Conservation (phyloP, 2,113 vertebrate species). For the Lepisosteus osseus region DNA sequence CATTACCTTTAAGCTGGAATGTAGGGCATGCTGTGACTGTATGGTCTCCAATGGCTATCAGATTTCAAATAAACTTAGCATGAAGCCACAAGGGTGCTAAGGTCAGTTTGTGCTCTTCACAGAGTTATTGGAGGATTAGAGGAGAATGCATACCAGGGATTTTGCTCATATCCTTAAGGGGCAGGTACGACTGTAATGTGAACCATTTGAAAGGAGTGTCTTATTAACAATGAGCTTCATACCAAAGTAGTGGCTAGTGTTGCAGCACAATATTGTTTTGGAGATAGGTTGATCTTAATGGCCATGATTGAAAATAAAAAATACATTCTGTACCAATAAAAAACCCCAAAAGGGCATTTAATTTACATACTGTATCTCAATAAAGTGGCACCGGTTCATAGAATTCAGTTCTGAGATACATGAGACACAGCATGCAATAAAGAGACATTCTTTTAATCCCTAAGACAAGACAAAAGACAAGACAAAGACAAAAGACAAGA, state of each 20-base stretch:
- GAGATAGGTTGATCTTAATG: too few species aligned
- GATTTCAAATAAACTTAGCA: background rate
- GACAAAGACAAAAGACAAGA: conserved; percentile 2
- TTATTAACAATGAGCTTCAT: too few species aligned
- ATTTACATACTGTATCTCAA: too few species aligned
- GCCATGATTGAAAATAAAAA: too few species aligned
- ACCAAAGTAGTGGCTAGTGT: too few species aligned
- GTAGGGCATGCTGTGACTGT: conserved; percentile 8
- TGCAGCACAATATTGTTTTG: too few species aligned
- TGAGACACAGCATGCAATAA: background rate
- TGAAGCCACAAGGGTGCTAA: background rate
- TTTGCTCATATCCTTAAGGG: background rate
- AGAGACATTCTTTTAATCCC: conserved; percentile 1
- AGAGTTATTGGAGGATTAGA: background rate
- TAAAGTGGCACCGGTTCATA: too few species aligned
- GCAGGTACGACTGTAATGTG: background rate
- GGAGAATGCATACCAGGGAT: background rate
- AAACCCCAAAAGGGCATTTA: too few species aligned
- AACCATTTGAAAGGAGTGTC: conserved; percentile 8
- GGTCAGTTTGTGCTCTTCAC: background rate
- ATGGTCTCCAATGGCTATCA: conserved; percentile 1
- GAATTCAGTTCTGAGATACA: background rate
- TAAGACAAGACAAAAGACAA: conserved; percentile 6
- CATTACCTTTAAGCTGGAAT: conserved; percentile 18
- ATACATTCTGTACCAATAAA: too few species aligned